These are phyloP conservation scores for Miniopterus natalensis DNA, from an alignment of 2,113 vertebrate genomes.

Conservation along the genomic window DNA sequence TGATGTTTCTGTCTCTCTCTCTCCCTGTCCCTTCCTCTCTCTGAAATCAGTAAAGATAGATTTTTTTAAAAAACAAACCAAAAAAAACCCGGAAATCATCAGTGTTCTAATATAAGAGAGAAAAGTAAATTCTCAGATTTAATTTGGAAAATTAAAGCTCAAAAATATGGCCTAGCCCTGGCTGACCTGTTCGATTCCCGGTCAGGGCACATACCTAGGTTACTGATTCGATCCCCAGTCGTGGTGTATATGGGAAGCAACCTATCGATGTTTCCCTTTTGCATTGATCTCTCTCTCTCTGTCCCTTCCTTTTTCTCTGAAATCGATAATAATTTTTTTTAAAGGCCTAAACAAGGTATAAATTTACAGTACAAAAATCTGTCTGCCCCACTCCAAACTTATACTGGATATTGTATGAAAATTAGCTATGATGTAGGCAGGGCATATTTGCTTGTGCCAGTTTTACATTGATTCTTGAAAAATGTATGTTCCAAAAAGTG, in stretches of 20 bases:
- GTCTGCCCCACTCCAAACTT: not conserved
- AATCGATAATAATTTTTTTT: too few species aligned
- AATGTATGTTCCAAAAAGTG: not conserved
- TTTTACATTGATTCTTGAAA: not conserved
- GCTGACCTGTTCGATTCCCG: too few species aligned
- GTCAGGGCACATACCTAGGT: too few species aligned
- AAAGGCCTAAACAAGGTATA: not conserved
- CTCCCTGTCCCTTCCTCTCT: too few species aligned
- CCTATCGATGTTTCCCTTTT: too few species aligned
- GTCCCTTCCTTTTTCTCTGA: too few species aligned
- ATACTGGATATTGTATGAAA: not conserved
- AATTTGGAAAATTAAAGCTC: constrained; percentile 37
- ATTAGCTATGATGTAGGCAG: not conserved
- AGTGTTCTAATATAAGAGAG: constrained; percentile 39
- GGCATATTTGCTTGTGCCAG: not conserved
- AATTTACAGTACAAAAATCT: not conserved
- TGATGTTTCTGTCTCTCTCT: too few species aligned
- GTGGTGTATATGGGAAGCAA: too few species aligned
- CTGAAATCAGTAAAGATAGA: too few species aligned
- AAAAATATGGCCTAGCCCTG: not conserved
- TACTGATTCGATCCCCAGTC: too few species aligned
- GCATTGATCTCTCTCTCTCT: too few species aligned
- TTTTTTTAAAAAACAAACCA: too few species aligned
- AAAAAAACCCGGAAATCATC: constrained; percentile 5
- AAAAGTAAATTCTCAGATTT: constrained; percentile 31